phyloP scores from a whole-genome alignment of 2,888 invertebrate species.

The Athrips mouffetella region DNA sequence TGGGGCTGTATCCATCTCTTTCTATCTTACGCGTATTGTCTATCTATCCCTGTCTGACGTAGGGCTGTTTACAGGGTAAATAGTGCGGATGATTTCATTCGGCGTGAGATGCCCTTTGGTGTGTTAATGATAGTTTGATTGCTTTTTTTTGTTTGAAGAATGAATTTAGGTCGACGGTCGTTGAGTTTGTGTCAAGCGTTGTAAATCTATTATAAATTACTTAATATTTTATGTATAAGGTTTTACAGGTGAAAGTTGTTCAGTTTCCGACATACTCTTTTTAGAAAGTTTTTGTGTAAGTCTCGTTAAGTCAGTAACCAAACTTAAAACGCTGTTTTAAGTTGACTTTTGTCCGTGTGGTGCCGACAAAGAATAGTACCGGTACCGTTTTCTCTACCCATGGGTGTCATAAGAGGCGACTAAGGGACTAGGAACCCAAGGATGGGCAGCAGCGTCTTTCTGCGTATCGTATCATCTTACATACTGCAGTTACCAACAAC shows the following conservation, averaged over 20 bases:
- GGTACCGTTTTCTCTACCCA: no score
- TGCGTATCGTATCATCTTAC: no score
- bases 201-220: background rate
- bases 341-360: no score
- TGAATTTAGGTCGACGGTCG: slow-evolving; percentile 3
- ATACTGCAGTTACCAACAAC: no score
- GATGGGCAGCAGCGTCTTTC: no score
- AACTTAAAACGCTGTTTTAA: no score
- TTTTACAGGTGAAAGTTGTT: background rate
- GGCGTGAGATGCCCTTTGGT: slow-evolving; percentile 45
- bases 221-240: background rate
- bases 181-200: slow-evolving; percentile 8
- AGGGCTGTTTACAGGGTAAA: slow-evolving; percentile 64
- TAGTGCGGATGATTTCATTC: slow-evolving; percentile 69
- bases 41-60: slow-evolving; percentile 35
- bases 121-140: slow-evolving; percentile 53
- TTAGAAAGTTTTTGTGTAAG: no score
- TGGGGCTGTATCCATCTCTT: slow-evolving; percentile 32
- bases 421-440: no score
- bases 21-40: slow-evolving; percentile 24
- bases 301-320: no score
- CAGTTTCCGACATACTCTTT: no score
- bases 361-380: no score
- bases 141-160: slow-evolving; percentile 9
- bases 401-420: no score